These are phyloP conservation scores for Donacobius atricapilla DNA, from an alignment of 2,113 vertebrate species.

Conservation along the genomic window DNA sequence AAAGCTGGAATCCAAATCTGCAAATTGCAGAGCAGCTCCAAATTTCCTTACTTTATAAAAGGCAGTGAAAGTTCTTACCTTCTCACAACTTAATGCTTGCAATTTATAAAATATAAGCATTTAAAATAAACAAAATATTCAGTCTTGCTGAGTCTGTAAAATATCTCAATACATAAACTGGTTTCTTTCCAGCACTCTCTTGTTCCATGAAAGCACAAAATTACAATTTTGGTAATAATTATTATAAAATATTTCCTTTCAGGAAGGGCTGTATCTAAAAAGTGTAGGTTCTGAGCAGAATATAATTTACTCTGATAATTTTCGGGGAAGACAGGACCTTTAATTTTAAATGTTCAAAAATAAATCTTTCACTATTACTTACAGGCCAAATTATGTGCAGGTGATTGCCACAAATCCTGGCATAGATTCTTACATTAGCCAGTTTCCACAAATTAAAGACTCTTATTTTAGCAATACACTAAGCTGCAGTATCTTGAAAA, in stretches of 20 bases:
- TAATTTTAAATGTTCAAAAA: slow-evolving; percentile 41
- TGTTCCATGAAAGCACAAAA: slow-evolving; percentile 26
- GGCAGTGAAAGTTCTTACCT: neutral
- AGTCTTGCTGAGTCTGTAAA: neutral
- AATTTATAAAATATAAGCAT: neutral
- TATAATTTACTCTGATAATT: slow-evolving; percentile 52
- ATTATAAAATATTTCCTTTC: slow-evolving; percentile 52
- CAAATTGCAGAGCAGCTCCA: neutral
- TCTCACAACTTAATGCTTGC: neutral
- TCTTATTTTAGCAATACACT: neutral
- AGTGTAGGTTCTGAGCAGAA: slow-evolving; percentile 42
- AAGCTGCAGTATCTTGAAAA: neutral
- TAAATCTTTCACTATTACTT: slow-evolving; percentile 26
- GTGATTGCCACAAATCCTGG: neutral
- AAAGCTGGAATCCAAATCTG: slow-evolving; percentile 21
- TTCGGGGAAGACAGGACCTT: slow-evolving; percentile 37
- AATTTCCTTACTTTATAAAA: neutral
- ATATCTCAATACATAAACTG: neutral
- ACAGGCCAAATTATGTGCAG: neutral
- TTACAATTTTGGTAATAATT: slow-evolving; percentile 41
- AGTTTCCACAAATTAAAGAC: slow-evolving; percentile 15
- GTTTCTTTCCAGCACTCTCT: neutral
- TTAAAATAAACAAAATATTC: neutral
- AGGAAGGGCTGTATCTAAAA: slow-evolving; percentile 11
- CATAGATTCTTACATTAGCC: neutral